A percentile compares a stretch with the other conserved stretches of the same genome.
phyloP scores from a whole-genome alignment of 2,888 invertebrate genomes.

The Lasioglossum villosulum region DNA sequence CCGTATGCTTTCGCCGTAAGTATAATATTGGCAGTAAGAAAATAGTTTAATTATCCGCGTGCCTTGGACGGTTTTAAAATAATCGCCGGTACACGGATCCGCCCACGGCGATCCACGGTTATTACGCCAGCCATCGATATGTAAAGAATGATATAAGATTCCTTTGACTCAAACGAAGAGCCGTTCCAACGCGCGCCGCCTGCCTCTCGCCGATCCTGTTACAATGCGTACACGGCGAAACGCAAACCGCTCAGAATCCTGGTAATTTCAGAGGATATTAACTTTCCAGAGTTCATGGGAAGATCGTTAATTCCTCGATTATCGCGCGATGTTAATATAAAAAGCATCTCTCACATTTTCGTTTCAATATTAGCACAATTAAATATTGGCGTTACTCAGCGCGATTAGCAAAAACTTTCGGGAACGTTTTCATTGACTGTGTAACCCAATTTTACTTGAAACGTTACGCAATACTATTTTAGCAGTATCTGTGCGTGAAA shows the following conservation, averaged over 20 bases:
- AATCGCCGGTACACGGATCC: constrained; percentile 21
- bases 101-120: neutral
- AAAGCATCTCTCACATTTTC: neutral
- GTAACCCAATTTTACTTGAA: neutral
- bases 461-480: neutral
- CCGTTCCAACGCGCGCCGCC: neutral
- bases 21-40: constrained; percentile 53
- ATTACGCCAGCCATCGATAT: constrained; percentile 32
- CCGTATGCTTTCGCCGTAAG: constrained; percentile 30
- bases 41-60: constrained; percentile 55
- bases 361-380: neutral
- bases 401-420: neutral
- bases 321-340: neutral
- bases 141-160: constrained; percentile 51
- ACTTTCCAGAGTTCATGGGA: neutral
- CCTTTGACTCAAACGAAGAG: constrained; percentile 35
- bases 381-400: neutral
- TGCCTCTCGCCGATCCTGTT: neutral
- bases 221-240: neutral
- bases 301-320: neutral
- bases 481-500: too few species aligned
- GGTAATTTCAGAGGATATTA: neutral
- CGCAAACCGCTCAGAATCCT: neutral
- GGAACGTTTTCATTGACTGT: neutral
- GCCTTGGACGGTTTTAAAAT: constrained; percentile 28